These are phyloP conservation scores for Chouioia cunea DNA, from an alignment of 2,888 invertebrate species.

Conservation along the genomic window DNA sequence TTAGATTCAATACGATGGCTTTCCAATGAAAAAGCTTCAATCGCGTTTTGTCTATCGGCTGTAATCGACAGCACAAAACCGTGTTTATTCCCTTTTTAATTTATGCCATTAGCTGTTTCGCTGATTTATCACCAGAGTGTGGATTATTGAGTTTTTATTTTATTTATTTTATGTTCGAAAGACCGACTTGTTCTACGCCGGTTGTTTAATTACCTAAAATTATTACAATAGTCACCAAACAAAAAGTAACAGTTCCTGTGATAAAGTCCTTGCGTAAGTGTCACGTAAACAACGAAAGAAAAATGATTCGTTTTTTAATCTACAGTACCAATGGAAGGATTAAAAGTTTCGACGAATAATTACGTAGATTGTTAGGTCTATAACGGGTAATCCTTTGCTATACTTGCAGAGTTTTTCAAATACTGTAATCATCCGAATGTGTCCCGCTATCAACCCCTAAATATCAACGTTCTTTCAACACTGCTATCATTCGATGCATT, in stretches of 20 bases:
- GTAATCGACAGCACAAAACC: not conserved
- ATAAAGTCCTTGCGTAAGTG: not conserved
- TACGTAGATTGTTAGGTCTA: too few relatives aligned
- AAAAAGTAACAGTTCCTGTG: not conserved
- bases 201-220: not conserved
- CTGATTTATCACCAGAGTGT: not conserved
- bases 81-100: not conserved
- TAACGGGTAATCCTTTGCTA: too few relatives aligned
- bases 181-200: not conserved
- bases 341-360: too few relatives aligned
- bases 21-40: constrained; percentile 23
- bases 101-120: too few relatives aligned
- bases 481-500: not conserved
- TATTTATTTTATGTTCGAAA: constrained; percentile 2
- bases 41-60: constrained; percentile 16
- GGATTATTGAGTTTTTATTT: not conserved
- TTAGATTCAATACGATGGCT: constrained; percentile 10
- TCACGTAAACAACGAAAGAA: constrained; percentile 13
- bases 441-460: too few relatives aligned
- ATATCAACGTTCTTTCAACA: too few relatives aligned
- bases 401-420: too few relatives aligned
- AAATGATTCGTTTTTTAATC: too few relatives aligned
- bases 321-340: too few relatives aligned
- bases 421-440: too few relatives aligned
- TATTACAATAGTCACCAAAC: not conserved